These are phyloP conservation scores for Stegostoma tigrinum DNA, from an alignment of 2,113 vertebrate species.

Conservation along the genomic window DNA sequence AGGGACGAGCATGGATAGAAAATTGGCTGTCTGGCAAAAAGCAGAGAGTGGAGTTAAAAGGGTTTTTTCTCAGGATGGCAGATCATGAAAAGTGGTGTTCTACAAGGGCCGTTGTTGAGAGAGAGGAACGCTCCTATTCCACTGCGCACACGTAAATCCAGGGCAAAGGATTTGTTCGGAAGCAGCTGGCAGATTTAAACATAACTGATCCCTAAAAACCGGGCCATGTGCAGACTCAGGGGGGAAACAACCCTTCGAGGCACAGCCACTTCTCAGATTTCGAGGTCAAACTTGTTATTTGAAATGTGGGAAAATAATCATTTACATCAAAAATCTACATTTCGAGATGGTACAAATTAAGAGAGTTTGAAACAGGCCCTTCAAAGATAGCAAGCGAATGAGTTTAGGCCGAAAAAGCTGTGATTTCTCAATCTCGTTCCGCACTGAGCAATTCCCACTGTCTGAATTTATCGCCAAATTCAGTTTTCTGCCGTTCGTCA, in stretches of 20 bases:
- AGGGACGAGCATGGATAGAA: too few species aligned
- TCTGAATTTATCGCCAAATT: constrained; percentile 45
- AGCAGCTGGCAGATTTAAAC: constrained; percentile 63
- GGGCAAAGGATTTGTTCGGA: constrained; percentile 58
- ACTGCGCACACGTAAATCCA: constrained; percentile 64
- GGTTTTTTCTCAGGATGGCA: too few species aligned
- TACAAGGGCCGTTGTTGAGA: constrained; percentile 34
- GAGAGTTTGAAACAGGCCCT: constrained; percentile 59
- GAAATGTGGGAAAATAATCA: constrained; percentile 65
- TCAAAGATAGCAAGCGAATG: constrained; percentile 52
- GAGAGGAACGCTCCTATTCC: constrained; percentile 52
- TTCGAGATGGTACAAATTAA: constrained; percentile 52
- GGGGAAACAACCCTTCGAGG: constrained; percentile 62
- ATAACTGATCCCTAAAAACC: constrained; percentile 63
- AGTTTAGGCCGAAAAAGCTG: constrained; percentile 41
- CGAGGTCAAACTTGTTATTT: constrained; percentile 64
- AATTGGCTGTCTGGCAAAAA: too few species aligned
- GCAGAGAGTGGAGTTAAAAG: too few species aligned
- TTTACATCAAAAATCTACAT: constrained; percentile 68
- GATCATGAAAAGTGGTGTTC: too few species aligned
- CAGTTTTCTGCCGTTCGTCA: constrained; percentile 42
- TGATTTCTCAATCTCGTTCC: constrained; percentile 46
- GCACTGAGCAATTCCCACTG: constrained; percentile 43
- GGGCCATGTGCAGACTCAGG: constrained; percentile 66
- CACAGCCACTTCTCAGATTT: constrained; percentile 64